A percentile compares a stretch with the other conserved stretches of the same genome.
Conservation (phyloP, 2,888 invertebrate species). For the Plagiodera versicolora region DNA sequence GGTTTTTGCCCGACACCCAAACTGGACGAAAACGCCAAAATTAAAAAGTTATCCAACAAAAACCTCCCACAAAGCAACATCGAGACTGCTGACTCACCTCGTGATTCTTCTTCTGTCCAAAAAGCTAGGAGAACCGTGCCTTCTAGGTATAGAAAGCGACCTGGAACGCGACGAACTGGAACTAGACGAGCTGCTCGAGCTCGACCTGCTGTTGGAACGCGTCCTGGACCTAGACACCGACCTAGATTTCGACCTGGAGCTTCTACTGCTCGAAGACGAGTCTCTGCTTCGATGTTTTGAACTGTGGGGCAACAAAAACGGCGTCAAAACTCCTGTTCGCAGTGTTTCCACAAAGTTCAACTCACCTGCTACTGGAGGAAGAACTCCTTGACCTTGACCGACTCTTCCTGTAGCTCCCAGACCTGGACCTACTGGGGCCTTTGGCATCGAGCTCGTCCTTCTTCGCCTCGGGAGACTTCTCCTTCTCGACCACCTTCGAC, state of each 20-base stretch:
- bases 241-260: slow-evolving; percentile 40
- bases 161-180: slow-evolving; percentile 53
- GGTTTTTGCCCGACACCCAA: slow-evolving; percentile 3
- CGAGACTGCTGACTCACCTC: slow-evolving; percentile 65
- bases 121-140: slow-evolving; percentile 93
- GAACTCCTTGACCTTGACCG: slow-evolving; percentile 54
- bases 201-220: slow-evolving; percentile 53
- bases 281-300: slow-evolving; percentile 31
- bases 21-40: no score
- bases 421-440: slow-evolving; percentile 39
- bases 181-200: slow-evolving; percentile 48
- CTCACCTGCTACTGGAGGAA: slow-evolving; percentile 55
- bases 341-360: neutral
- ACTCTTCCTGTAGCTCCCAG: slow-evolving; percentile 40
- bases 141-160: slow-evolving; percentile 78
- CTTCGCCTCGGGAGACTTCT: slow-evolving; percentile 32
- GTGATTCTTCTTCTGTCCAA: slow-evolving; percentile 91
- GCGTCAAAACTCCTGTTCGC: no score
- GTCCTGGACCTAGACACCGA: slow-evolving; percentile 49
- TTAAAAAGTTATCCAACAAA: no score
- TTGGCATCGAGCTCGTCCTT: slow-evolving; percentile 41
- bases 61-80: no score
- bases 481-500: slow-evolving; percentile 39
- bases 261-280: slow-evolving; percentile 37
- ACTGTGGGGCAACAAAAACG: slow-evolving; percentile 21